phyloP scores from a whole-genome alignment of 2,113 vertebrate genomes.

The Galemys pyrenaicus region DNA sequence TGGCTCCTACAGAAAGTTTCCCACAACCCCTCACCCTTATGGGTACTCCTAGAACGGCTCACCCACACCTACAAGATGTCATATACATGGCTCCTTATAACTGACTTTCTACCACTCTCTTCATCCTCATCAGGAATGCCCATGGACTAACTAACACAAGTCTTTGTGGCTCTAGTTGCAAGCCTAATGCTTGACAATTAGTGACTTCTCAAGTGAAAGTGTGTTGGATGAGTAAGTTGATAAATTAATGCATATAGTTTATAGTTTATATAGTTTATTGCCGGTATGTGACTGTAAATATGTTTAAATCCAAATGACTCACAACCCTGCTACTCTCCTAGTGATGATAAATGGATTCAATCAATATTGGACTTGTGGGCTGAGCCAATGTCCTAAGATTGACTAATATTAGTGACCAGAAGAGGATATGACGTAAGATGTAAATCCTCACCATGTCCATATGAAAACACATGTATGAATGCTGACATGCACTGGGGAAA shows the following conservation, averaged over 20 bases:
- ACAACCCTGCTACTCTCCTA: background rate
- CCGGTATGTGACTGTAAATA: background rate
- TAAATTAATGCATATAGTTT: background rate
- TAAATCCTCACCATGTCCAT: background rate
- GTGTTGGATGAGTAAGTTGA: background rate
- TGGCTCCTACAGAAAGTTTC: background rate
- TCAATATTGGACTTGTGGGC: background rate
- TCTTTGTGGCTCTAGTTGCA: background rate
- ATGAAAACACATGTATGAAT: background rate
- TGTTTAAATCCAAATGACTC: background rate
- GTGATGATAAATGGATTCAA: background rate
- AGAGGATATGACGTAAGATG: background rate
- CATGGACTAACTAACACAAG: background rate
- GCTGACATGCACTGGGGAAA: background rate
- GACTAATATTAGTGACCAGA: background rate
- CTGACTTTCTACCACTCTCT: background rate
- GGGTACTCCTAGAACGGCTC: background rate
- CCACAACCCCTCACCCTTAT: background rate
- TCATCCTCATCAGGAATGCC: background rate
- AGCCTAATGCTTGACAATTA: background rate
- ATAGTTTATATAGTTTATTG: background rate
- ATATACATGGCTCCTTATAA: background rate
- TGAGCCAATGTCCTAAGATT: background rate
- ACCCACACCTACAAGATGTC: rapidly evolving
- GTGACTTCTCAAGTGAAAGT: background rate